Evolutionary conservation across 1,140 invertebrate genomes (phyloP), one percentile per base, ranked within the genome.

Genomic region (Camponotus vicinus): DNA sequence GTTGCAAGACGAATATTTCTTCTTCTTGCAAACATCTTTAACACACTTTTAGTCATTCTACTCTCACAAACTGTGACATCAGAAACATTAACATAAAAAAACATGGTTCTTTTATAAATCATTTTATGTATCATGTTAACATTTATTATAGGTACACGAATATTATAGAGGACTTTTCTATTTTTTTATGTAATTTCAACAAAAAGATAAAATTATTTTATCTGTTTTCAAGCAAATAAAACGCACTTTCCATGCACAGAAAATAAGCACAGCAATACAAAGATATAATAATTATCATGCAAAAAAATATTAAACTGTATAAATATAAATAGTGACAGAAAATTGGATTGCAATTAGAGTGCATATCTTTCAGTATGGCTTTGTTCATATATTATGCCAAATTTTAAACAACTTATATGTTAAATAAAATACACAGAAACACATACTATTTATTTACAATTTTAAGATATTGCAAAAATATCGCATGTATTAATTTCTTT

Each of bases 11-110:
- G 5, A 11, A 15, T 37, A 13, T 45, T 18, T 34, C 70, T 59
- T 5, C 64, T 45, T 45, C 2, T 83, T 34, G 27, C n/a, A 21
- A 61, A 73, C 27, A 71, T 76, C 78, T 71, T 85, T 71, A 85
- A 32, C 75, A 78, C 66, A 87, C 45, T 78, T 63, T 66, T 45
- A 69, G 63, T 83, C 70, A 83, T 83, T 67, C 21, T 37, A 8
- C 13, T 27, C 45, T 57, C n/a, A 7, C 59, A 71, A 0, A 82
- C 6, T 9, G 27, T 9, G 6, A 1, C 1, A 34, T 32, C n/a
- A 7, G 13, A 57, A 6, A 80, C 11, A 49, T 13, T 27, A 75
- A 71, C 27, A 9, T 15, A 11, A 11, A 49, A 45, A 40, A 67
- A 13, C n/a, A 15, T 13, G 8, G 27, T 18, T 5, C 11, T 78